A percentile compares a stretch with the other conserved stretches of the same genome.
These are phyloP conservation scores for Muraenolepis orangiensis DNA, from an alignment of 2,797 vertebrate genomes.

Conservation along the genomic window DNA sequence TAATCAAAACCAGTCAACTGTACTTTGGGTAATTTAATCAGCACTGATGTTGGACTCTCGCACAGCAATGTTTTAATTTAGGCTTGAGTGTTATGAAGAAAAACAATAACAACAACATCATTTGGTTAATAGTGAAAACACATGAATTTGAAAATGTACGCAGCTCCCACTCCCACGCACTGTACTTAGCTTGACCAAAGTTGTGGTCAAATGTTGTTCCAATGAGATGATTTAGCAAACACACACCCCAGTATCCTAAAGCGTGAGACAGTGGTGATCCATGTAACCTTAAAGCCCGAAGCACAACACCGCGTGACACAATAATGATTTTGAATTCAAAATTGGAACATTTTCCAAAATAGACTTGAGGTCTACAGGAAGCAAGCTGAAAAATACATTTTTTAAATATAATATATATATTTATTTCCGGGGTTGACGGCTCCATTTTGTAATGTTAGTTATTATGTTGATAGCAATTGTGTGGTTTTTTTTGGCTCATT, in stretches of 20 bases:
- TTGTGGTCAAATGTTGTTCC: neutral
- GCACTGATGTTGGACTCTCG: neutral
- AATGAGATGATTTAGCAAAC: neutral
- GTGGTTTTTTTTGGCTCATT: too few species aligned
- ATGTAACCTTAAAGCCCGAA: too few species aligned
- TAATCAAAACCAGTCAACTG: neutral
- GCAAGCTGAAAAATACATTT: too few species aligned
- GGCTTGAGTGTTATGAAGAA: neutral
- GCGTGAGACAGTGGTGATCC: too few species aligned
- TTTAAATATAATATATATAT: too few species aligned
- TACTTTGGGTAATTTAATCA: neutral
- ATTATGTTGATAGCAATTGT: too few species aligned
- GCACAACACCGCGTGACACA: too few species aligned
- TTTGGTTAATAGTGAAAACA: neutral
- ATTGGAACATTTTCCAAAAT: too few species aligned
- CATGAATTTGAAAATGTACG: neutral
- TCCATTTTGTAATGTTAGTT: too few species aligned
- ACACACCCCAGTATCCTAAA: neutral
- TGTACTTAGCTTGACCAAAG: neutral
- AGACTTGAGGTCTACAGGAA: too few species aligned
- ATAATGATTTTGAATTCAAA: too few species aligned
- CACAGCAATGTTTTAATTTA: neutral
- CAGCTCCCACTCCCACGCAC: neutral
- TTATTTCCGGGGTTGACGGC: too few species aligned
- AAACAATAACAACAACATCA: neutral